Conservation (phyloP, 2,113 vertebrate species). For the Petaurus breviceps region DNA sequence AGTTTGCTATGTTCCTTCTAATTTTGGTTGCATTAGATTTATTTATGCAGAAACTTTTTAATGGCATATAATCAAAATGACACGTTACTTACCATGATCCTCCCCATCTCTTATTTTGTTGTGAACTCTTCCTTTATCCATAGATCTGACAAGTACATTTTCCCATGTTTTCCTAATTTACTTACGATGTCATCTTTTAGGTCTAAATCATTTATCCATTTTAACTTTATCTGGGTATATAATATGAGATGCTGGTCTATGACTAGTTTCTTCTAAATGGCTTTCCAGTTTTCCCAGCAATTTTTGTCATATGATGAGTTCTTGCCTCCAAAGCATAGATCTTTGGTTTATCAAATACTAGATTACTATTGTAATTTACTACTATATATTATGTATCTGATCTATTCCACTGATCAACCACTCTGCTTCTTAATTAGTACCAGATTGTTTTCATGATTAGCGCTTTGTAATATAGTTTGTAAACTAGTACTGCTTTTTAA, state of each 20-base stretch:
- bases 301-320: background rate
- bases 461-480: background rate
- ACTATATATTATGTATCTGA: background rate
- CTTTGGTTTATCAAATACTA: background rate
- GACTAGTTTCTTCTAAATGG: background rate
- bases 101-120: background rate
- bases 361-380: background rate
- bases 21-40: too few relatives aligned
- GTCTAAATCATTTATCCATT: background rate
- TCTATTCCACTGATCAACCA: background rate
- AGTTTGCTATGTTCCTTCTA: background rate
- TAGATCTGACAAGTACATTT: background rate
- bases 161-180: background rate
- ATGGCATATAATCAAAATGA: background rate
- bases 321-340: background rate
- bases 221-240: background rate
- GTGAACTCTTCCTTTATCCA: background rate
- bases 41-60: background rate
- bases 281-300: background rate
- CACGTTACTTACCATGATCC: background rate
- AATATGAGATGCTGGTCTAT: background rate
- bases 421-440: background rate
- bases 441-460: background rate
- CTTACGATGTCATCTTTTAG: background rate
- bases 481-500: background rate